Evolutionary conservation across 2,888 invertebrate genomes (phyloP).

Genomic region (Folsomia candida): DNA sequence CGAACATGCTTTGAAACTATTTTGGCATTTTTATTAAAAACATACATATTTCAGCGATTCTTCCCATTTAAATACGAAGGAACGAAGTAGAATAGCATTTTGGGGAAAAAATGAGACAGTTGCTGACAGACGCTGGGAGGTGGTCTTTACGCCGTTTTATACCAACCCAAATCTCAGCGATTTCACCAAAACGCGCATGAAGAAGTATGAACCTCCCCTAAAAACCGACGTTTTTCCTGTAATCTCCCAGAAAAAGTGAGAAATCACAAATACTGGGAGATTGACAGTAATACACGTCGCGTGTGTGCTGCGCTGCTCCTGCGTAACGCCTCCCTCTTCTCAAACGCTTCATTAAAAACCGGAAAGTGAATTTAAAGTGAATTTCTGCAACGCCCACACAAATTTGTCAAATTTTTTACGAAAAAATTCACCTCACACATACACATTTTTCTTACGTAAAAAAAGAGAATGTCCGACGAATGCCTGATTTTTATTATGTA

Average conservation of each 20-base stretch:
- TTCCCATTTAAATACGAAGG: no score
- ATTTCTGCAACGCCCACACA: constrained; percentile 43
- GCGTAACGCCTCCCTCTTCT: constrained; percentile 45
- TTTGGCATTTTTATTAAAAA: no score
- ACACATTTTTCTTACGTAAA: no score
- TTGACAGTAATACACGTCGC: constrained; percentile 46
- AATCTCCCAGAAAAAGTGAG: constrained; percentile 8
- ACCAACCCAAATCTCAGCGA: neutral
- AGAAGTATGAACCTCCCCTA: neutral
- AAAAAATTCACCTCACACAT: neutral
- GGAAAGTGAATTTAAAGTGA: constrained; percentile 47
- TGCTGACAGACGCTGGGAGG: no score
- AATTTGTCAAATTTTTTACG: constrained; percentile 47
- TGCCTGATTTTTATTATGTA: neutral
- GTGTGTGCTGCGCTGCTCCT: constrained; percentile 43
- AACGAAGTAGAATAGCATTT: no score
- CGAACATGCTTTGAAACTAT: no score
- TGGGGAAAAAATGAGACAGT: no score
- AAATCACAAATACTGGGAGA: constrained; percentile 26
- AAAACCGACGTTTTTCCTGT: neutral
- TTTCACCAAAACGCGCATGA: neutral
- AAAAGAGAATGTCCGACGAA: no score
- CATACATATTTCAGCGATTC: no score
- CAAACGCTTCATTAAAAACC: constrained; percentile 45
- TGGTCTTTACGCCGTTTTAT: no score